These are phyloP conservation scores for Toxotes jaculatrix DNA, from an alignment of 2,113 vertebrate genomes.

Conservation along the genomic window DNA sequence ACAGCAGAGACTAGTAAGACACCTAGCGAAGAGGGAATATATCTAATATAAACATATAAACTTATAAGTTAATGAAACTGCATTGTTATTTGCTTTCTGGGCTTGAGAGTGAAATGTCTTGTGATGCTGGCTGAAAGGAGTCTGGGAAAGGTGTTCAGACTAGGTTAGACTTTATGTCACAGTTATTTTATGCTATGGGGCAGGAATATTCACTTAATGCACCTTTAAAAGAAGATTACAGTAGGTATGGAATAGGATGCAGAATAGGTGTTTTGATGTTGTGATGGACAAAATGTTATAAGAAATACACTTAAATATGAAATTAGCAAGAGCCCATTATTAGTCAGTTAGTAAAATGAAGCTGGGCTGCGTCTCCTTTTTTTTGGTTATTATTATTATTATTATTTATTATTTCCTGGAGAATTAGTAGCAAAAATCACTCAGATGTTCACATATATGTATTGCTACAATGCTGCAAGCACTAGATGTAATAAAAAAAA, in stretches of 20 bases:
- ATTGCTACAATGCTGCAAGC: slow-evolving; percentile 45
- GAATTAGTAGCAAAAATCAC: slow-evolving; percentile 40
- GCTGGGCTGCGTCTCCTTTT: slow-evolving; percentile 31
- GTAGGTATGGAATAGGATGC: slow-evolving; percentile 48
- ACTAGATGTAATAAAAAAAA: slow-evolving; percentile 23
- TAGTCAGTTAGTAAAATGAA: slow-evolving; percentile 57
- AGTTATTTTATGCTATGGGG: slow-evolving; percentile 24
- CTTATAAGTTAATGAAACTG: slow-evolving; percentile 41
- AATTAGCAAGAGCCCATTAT: slow-evolving; percentile 40
- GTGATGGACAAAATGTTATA: slow-evolving; percentile 60
- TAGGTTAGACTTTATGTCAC: slow-evolving; percentile 42
- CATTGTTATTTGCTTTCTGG: slow-evolving; percentile 55
- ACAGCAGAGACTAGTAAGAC: slow-evolving; percentile 40
- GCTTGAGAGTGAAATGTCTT: slow-evolving; percentile 50
- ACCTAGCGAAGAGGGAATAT: slow-evolving; percentile 40
- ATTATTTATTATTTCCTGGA: slow-evolving; percentile 11
- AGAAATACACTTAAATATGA: slow-evolving; percentile 45
- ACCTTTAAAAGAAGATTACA: slow-evolving; percentile 51
- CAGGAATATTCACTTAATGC: slow-evolving; percentile 46
- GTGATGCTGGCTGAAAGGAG: slow-evolving; percentile 29
- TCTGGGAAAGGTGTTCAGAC: slow-evolving; percentile 18
- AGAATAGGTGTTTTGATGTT: slow-evolving; percentile 66
- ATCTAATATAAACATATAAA: slow-evolving; percentile 48
- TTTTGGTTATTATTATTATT: neutral
- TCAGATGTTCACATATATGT: slow-evolving; percentile 54